A percentile compares a stretch with the other conserved stretches of the same genome.
Evolutionary conservation across 2,888 invertebrate species (phyloP).

Genomic region (Lamellibrachia satsuma): DNA sequence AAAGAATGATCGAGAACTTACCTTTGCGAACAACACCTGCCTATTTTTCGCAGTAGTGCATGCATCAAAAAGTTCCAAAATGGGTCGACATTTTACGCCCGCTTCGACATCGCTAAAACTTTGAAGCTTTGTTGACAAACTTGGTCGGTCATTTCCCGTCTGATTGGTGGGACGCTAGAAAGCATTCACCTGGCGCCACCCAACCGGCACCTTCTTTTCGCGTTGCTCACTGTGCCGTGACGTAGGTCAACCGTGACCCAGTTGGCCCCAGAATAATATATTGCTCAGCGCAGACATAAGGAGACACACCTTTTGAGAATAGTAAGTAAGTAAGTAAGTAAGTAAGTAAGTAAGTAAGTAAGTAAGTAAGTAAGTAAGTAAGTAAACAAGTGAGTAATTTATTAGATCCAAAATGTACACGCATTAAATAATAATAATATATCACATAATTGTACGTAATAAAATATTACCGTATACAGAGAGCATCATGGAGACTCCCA

Average conservation of each 20-base stretch:
- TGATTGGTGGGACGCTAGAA: background rate
- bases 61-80: background rate
- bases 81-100: background rate
- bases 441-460: no score
- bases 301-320: no score
- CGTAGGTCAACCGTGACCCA: background rate
- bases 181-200: constrained; percentile 7
- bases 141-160: background rate
- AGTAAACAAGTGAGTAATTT: no score
- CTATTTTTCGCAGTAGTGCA: constrained; percentile 7
- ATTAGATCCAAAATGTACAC: no score
- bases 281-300: background rate
- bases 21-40: background rate
- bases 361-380: no score
- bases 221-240: background rate
- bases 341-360: no score
- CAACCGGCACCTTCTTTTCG: background rate
- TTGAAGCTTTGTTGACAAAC: background rate
- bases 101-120: background rate
- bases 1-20: background rate
- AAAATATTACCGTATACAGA: no score
- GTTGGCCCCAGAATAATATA: background rate
- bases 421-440: no score
- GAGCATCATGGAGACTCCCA: no score
- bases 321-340: no score